Evolutionary conservation across 92 coral and sea anemone species (phyloP), one percentile per base, ranked within the genome.

Genomic region (Parazoanthus swiftii): DNA sequence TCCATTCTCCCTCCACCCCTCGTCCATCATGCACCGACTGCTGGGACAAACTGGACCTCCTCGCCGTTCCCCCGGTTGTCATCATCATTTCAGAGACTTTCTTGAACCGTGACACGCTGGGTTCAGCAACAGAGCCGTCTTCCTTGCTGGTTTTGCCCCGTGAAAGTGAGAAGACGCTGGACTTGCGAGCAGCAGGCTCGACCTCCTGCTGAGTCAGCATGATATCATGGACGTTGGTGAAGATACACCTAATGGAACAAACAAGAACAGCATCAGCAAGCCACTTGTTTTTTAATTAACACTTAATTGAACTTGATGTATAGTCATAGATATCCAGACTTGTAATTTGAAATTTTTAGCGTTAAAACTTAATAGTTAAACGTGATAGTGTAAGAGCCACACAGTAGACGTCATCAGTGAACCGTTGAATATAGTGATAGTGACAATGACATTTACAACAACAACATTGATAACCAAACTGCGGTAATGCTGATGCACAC

Each of bases 1-100:
- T 93, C 98, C 97, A 97, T 44, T 94, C 98, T 26, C 71, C 89
- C 66, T 95, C 95, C 11, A 58, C 85, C 44, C 78, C 83, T 37
- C 93, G 93, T 33, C 79, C 50, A 44, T 93, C 96, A 15, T 78
- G 54, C 18, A 85, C 73, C 14, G 91, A 91, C 39, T 88, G 89
- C 29, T 85, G 86, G 10, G 89, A n/a, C 14, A 85, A 79, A 76
- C 92, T 85, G 44, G 88, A 81, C 21, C 79, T 90, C 50, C 76
- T 84, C 50, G 74, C 78, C 36, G 68, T 76, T 3, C 50, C 91
- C 35, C 86, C 82, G 10, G 81, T 79, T 6, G 85, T 80, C 50
- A 86, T 26, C 44, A 93, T 82, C 26, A 90, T 59, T 23, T 92
- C 96, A 29, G 96, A 89, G 21, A 92, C 68, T 89, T 89, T 95